Evolutionary conservation across 2,797 vertebrate genomes (phyloP).

Genomic region (Eulemur albifrons): DNA sequence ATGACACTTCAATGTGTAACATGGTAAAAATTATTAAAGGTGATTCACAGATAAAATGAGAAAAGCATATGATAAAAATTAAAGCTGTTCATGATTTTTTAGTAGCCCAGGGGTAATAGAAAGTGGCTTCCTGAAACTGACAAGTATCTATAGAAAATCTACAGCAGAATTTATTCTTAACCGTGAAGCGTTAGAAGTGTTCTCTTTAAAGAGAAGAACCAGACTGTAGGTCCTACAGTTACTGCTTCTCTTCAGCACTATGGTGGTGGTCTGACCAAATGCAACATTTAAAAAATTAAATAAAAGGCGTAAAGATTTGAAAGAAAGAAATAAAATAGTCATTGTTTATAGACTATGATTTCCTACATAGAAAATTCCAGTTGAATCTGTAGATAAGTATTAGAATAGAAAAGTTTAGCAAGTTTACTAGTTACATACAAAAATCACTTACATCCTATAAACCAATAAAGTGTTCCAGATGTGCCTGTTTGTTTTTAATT

Average conservation of each 20-base stretch:
- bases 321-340: neutral
- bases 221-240: fast-evolving
- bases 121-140: neutral
- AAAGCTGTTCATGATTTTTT: neutral
- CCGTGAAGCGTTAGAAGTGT: neutral
- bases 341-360: neutral
- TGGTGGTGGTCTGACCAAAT: neutral
- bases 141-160: neutral
- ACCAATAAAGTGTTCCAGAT: too few species aligned
- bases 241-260: neutral
- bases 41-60: neutral
- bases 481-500: neutral
- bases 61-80: neutral
- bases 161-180: neutral
- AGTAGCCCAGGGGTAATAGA: neutral
- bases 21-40: too few species aligned
- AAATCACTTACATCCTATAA: neutral
- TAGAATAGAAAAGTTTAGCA: neutral
- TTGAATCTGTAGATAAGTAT: neutral
- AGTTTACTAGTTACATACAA: neutral
- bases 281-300: neutral
- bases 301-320: neutral
- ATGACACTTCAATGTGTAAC: neutral
- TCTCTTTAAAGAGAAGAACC: neutral
- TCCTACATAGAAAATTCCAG: neutral